Evolutionary conservation across 2,797 vertebrate species (phyloP).

Genomic region (Podargus strigoides): DNA sequence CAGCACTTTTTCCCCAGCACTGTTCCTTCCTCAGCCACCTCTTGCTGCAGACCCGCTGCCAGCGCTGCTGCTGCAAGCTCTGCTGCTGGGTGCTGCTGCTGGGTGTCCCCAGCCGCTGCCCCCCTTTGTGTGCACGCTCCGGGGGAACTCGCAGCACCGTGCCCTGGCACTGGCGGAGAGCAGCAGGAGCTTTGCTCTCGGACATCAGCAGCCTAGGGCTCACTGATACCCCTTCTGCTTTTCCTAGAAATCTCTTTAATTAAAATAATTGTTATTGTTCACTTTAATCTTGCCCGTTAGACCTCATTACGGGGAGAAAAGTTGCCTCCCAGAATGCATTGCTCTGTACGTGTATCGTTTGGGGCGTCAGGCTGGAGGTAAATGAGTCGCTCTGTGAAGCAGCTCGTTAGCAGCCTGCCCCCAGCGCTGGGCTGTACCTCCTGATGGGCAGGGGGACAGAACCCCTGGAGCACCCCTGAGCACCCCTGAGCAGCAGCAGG

Average conservation of each 20-base stretch:
- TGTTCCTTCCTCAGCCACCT: neutral
- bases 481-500: neutral
- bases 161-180: accelerated
- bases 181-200: neutral
- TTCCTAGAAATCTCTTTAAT: neutral
- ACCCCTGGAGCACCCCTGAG: neutral
- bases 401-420: neutral
- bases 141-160: accelerated
- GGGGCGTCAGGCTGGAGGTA: neutral
- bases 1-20: accelerated
- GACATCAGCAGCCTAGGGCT: neutral
- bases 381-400: neutral
- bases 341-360: neutral
- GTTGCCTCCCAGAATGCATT: neutral
- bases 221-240: neutral
- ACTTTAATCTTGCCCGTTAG: neutral
- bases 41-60: neutral
- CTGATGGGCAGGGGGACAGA: too few species aligned
- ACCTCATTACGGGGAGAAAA: neutral
- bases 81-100: too few species aligned
- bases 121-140: accelerated
- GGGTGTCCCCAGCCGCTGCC: neutral
- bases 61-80: neutral
- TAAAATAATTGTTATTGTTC: neutral
- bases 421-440: neutral